A percentile compares a stretch with the other conserved stretches of the same genome.
These are phyloP conservation scores for Iguana delicatissima DNA, from an alignment of 2,797 vertebrate species.

Conservation along the genomic window DNA sequence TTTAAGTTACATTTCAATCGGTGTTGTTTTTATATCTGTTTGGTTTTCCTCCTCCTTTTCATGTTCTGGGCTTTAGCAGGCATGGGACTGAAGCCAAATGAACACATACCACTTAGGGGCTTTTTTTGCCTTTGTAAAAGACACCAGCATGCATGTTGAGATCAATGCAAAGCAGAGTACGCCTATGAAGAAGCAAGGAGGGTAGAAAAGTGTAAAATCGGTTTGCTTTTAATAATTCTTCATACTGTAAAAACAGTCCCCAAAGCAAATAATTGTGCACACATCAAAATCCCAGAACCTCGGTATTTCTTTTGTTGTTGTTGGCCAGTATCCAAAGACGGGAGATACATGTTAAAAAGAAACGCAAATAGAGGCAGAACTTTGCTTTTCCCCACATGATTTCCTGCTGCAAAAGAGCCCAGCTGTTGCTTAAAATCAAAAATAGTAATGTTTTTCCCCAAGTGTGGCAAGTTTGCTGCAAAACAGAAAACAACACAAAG, in stretches of 20 bases:
- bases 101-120: not conserved
- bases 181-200: not conserved
- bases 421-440: constrained; percentile 20
- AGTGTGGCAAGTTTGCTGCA: not conserved
- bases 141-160: not conserved
- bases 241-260: not conserved
- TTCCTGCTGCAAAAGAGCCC: constrained; percentile 5
- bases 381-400: not conserved
- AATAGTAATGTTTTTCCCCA: not conserved
- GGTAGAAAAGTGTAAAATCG: not conserved
- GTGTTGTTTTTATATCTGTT: not conserved
- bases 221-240: constrained; percentile 5
- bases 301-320: not conserved
- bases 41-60: not conserved
- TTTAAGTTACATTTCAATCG: constrained; percentile 31
- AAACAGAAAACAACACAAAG: not conserved
- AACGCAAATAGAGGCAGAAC: not conserved
- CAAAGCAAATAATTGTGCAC: not conserved
- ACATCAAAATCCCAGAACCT: not conserved
- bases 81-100: constrained; percentile 20
- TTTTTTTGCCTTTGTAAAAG: not conserved
- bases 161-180: constrained; percentile 6
- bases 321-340: constrained; percentile 10
- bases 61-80: constrained; percentile 36
- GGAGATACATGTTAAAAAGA: not conserved